Conservation (phyloP, 2,888 invertebrate species). For the Frankliniella intonsa region DNA sequence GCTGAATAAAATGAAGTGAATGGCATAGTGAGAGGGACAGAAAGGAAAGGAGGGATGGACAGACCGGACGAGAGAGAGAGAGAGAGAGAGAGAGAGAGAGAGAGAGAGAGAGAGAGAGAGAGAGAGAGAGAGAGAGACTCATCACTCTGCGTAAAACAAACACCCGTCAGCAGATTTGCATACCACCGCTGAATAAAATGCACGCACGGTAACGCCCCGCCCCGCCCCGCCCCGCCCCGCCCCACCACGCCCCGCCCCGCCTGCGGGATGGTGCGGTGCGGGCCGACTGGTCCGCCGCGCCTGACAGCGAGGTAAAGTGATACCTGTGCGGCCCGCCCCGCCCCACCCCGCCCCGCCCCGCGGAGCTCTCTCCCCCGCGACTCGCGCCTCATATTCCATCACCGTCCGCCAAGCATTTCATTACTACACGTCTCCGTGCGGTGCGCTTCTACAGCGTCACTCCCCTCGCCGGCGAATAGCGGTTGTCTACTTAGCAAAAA, state of each 20-base stretch:
- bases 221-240: too few relatives aligned
- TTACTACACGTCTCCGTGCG: too few relatives aligned
- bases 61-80: neutral
- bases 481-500: too few relatives aligned
- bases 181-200: constrained; percentile 11
- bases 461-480: too few relatives aligned
- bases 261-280: too few relatives aligned
- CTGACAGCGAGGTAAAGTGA: neutral
- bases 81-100: neutral
- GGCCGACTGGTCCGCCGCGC: too few relatives aligned
- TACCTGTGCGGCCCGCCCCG: neutral
- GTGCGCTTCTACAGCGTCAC: too few relatives aligned
- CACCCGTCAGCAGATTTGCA: constrained; percentile 24
- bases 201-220: constrained; percentile 14
- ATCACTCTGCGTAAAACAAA: constrained; percentile 25
- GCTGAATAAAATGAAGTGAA: constrained; percentile 10
- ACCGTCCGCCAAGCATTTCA: too few relatives aligned
- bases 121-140: neutral
- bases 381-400: too few relatives aligned
- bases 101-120: neutral
- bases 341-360: too few relatives aligned
- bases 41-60: neutral
- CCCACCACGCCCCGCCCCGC: too few relatives aligned
- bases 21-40: neutral
- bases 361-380: too few relatives aligned